These are phyloP conservation scores for Corythoichthys intestinalis DNA, from an alignment of 2,113 vertebrate genomes.

Conservation along the genomic window DNA sequence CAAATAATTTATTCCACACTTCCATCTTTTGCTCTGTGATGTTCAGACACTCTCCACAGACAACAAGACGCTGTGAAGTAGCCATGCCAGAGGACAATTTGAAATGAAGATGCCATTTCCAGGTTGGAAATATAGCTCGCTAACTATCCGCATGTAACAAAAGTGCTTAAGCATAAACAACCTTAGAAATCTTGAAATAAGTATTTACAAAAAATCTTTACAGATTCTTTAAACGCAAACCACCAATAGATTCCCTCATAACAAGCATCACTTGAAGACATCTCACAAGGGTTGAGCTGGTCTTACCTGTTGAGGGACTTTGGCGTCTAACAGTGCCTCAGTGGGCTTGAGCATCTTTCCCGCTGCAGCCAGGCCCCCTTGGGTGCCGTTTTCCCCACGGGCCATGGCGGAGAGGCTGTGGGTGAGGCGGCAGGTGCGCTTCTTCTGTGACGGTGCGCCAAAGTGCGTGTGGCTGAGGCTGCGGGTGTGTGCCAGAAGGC, in stretches of 20 bases:
- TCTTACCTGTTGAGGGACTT: slow-evolving; percentile 70
- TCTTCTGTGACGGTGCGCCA: slow-evolving; percentile 35
- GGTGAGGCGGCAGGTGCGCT: slow-evolving; percentile 56
- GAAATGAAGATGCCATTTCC: not conserved
- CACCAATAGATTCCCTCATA: not conserved
- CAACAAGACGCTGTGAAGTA: not conserved
- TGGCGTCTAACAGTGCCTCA: slow-evolving; percentile 58
- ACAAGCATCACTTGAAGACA: not conserved
- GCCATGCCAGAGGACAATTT: not conserved
- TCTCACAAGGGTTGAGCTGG: not conserved
- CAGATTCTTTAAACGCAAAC: not conserved
- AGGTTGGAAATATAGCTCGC: not conserved
- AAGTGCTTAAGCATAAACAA: not conserved
- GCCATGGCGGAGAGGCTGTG: slow-evolving; percentile 69
- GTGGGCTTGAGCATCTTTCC: slow-evolving; percentile 59
- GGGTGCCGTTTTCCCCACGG: slow-evolving; percentile 59
- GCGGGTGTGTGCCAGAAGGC: slow-evolving; percentile 49
- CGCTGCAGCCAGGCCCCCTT: slow-evolving; percentile 32
- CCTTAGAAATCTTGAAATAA: too few relatives aligned
- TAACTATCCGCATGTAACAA: not conserved
- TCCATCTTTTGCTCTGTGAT: not conserved
- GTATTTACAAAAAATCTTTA: not conserved
- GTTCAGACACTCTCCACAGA: not conserved
- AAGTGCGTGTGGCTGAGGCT: slow-evolving; percentile 61
- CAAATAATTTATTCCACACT: too few relatives aligned